Base-by-base conservation (phyloP, 2,797 vertebrate species). In the Coregonus sp. region DNA sequence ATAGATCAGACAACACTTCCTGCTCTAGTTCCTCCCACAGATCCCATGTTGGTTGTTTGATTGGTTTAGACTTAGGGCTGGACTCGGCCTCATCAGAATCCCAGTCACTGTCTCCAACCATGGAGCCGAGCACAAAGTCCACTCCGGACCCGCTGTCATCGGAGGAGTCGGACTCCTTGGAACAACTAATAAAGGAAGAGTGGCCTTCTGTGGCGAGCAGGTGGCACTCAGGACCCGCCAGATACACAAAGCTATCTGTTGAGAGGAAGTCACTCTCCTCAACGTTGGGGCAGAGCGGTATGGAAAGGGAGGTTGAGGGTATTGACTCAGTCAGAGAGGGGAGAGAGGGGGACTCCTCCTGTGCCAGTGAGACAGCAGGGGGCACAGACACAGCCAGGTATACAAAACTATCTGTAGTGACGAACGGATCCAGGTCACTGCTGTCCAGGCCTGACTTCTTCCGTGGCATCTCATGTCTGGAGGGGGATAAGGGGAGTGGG, bases 181-280 rank as follows among this genome's bases (percentile, higher is more conserved):
- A 89, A 84, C 82, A 82, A 20, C 91, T 2, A 33, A 33, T 89
- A 67, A 94, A 95, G 20, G 89, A 40, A 15, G 92, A 77, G 47
- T 86, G 91, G 75, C 93, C 93, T 61, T 91, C 84, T 3, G 93
- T 91, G 31, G 85, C 92, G 82, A 95, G 85, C 25, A 94, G 85
- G 85, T 92, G 92, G 85, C 94, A 95, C 75, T 90, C 93, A 63
- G 95, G 95, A 79, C 93, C 94, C 59, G 95, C 93, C 81, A 95
- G 90, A 84, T 95, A 95, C 40, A 95, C 93, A n/a, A 95, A 95
- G 81, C 95, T 95, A 75, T 95, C 94, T 0, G 94, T 95, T 82
- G 93, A 95, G 73, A 95, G 87, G 75, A 95, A 95, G 84, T 95
- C 94, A 73, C 91, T 92, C 84, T 94, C 95, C 20, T 95, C 94